Base-by-base conservation (phyloP, 2,797 vertebrate genomes). In the Cetoscarus ocellatus region DNA sequence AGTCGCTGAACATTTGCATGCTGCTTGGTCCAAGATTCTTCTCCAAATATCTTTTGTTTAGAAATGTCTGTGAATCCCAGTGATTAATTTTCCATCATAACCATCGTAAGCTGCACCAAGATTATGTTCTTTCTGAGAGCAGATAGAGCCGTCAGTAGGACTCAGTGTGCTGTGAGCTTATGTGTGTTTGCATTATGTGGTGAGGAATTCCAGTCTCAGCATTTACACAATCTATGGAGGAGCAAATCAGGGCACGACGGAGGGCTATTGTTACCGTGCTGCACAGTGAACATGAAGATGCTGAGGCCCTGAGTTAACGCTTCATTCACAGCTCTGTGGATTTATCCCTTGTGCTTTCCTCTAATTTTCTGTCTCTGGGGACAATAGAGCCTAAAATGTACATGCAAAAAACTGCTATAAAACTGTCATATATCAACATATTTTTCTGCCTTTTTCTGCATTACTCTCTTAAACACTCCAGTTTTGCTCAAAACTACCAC, bases 201-300 rank as follows among this genome's bases (percentile, higher is more conserved):
- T 43, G 35, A 19, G 12, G 34, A 64, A 66, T 36, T 59, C 35
- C 12, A 39, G 35, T 42, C 14, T 59, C 66, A n/a, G 42, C 19
- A 15, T 8, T 45, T 9, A 8, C 18, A 18, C 15, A 57, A n/a
- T 45, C 0, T 57, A 6, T 9, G 54, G 15, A 48, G 27, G 27
- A 27, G 35, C 15, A 19, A 38, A 11, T 44, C 3, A 3, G 45
- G 15, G 38, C 27, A 6, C 39, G 10, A 56, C 38, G 2, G 40
- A 43, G 34, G 36, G 13, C 15, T 15, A 1, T 60, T 55, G 19
- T 38, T 55, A 36, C 14, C 6, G 3, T 43, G 43, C 10, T 19
- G 39, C 15, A 35, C 58, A 44, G 14, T 18, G 17, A 45, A 12
- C 55, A 53, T 45, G 34, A 35, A 36, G n/a, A 9, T 63, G 35